phyloP scores from a whole-genome alignment of 2,888 invertebrate genomes.

The Megastigmus dorsalis region DNA sequence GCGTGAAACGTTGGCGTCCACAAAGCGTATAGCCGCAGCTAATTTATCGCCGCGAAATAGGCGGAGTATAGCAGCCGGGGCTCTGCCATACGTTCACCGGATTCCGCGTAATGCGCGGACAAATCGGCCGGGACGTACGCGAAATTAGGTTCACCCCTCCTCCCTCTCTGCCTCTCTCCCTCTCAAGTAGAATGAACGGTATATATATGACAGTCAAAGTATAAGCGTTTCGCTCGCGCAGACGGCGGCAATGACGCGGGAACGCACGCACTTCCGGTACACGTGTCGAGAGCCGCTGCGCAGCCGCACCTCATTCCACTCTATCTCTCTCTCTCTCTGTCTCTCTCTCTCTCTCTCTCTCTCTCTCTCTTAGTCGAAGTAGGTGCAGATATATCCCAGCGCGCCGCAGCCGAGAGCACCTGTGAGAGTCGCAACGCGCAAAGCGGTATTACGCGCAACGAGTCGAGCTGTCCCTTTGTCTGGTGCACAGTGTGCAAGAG shows the following conservation, averaged over 20 bases:
- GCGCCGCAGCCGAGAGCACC: conserved; percentile 9
- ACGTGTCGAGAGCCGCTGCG: not conserved
- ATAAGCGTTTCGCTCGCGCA: not conserved
- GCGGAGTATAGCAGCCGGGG: conserved; percentile 37
- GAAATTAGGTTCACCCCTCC: not conserved
- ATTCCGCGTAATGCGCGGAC: conserved; percentile 32
- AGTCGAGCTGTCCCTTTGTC: conserved; percentile 11
- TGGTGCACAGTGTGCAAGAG: too few species aligned
- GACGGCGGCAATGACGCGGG: too few species aligned
- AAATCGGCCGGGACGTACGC: conserved; percentile 33
- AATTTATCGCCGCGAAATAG: conserved; percentile 48
- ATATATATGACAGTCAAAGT: too few species aligned
- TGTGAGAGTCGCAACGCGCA: not conserved
- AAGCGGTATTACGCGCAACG: too few species aligned
- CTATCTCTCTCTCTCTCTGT: too few species aligned
- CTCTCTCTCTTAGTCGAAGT: too few species aligned
- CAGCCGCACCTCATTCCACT: too few species aligned
- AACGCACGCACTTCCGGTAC: not conserved
- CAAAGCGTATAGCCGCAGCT: conserved; percentile 12
- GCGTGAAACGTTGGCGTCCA: not conserved
- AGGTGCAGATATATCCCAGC: not conserved
- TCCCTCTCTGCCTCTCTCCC: too few species aligned
- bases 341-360: too few species aligned
- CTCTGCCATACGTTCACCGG: too few species aligned
- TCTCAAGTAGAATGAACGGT: too few species aligned